Base-by-base conservation (phyloP, 2,113 vertebrate species). In the Tringa solitaria region DNA sequence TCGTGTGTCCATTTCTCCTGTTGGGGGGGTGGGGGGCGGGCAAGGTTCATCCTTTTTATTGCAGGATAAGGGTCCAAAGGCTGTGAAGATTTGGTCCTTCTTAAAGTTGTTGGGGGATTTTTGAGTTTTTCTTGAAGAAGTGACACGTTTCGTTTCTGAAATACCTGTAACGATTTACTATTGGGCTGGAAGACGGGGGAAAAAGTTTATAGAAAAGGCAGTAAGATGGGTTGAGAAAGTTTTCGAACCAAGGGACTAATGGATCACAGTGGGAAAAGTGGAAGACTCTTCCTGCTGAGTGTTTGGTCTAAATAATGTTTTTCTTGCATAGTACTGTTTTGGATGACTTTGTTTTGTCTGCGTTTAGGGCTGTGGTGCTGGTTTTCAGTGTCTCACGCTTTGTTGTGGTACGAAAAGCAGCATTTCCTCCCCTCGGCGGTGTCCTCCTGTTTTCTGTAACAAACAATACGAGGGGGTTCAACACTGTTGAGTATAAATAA, bases 281-380 rank as follows among this genome's bases (percentile, higher is more conserved):
- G 45, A 86, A 30, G 32, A 60, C 83, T 73, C 19, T 88, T 86
- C 81, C 63, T 84, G 87, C 93, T 73, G 73, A 46, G 63, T 86
- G 50, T 96, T 84, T 94, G 84, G 83, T 84, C 84, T 67, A 39
- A 87, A 79, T 50, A 50, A 39, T 90, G 87, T 75, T 93, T 85
- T 67, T 60, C 72, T 91, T 79, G 50, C 59, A 1, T 78, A 60
- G 82, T 57, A 28, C 84, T 92, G 84, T 24, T 88, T 95, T 91
- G 73, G 86, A 43, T 67, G 84, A 96, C 86, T 94, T 95, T 90
- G 94, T 97, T 97, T 95, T 95, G 93, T 90, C 94, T 73, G 28
- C 59, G 18, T 79, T 78, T 81, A 81, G 84, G 89, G 80, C 69
- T 84, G 82, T 83, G 87, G 76, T 94, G 88, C 60, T 63, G n/a